Evolutionary conservation across 92 coral and sea anemone species (phyloP).

Genomic region (Scolanthus callimorphus): DNA sequence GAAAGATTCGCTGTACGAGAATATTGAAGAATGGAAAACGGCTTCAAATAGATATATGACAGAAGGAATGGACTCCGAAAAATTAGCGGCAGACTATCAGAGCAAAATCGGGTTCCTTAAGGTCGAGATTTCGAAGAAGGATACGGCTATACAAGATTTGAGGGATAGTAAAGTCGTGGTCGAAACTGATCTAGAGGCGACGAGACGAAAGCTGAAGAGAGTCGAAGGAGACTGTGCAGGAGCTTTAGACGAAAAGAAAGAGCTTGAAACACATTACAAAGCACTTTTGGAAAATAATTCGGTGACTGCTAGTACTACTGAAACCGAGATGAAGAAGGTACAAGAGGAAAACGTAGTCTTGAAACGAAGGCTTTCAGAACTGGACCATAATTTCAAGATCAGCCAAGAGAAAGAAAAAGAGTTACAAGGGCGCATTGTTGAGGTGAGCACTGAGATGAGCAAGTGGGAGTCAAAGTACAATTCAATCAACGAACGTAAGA

Average conservation of each 20-base stretch:
- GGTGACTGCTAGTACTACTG: conserved; percentile 15
- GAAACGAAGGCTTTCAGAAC: conserved; percentile 38
- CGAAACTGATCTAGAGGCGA: conserved; percentile 37
- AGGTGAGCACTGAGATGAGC: conserved; percentile 38
- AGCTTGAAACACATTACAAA: conserved; percentile 45
- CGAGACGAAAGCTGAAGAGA: conserved; percentile 11
- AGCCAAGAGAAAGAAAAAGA: conserved; percentile 62
- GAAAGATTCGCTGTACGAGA: conserved; percentile 38
- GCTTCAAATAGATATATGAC: conserved; percentile 40
- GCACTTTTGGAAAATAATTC: conserved; percentile 21
- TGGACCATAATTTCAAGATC: conserved; percentile 37
- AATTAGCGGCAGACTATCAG: conserved; percentile 42
- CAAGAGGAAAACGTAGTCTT: conserved; percentile 37
- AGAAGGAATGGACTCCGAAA: conserved; percentile 35
- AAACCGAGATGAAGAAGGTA: conserved; percentile 29
- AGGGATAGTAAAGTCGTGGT: conserved; percentile 22
- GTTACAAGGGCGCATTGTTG: conserved; percentile 39
- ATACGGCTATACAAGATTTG: conserved; percentile 38
- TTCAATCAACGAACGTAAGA: conserved; percentile 39
- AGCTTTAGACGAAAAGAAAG: conserved; percentile 39
- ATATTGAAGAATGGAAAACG: conserved; percentile 58
- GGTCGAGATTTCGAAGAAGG: conserved; percentile 51
- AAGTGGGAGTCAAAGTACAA: conserved; percentile 64
- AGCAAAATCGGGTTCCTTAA: conserved; percentile 30
- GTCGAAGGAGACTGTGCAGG: conserved; percentile 19